These are phyloP conservation scores for Propithecus perrieri DNA, from an alignment of 2,797 vertebrate species.

Conservation along the genomic window DNA sequence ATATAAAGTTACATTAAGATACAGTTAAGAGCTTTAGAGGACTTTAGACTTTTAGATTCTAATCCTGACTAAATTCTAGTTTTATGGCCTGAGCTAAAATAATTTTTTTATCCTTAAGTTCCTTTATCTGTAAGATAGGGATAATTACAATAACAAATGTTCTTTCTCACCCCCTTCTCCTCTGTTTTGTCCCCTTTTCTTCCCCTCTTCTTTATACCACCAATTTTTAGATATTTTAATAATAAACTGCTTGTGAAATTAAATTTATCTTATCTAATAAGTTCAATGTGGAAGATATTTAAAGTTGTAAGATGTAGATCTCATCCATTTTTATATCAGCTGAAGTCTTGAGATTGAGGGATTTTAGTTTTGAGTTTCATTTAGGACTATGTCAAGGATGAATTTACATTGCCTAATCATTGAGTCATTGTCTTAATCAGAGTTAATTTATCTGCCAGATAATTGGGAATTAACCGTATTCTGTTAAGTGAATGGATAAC, in stretches of 20 bases:
- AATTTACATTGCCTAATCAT: background rate
- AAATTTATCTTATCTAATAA: slow-evolving; percentile 34
- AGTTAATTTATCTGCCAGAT: background rate
- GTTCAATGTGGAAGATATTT: background rate
- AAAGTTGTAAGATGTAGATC: background rate
- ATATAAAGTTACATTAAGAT: background rate
- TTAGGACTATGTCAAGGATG: background rate
- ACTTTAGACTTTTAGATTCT: slow-evolving; percentile 9
- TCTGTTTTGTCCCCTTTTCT: background rate
- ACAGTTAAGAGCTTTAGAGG: background rate
- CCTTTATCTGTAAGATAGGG: background rate
- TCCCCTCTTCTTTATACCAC: background rate
- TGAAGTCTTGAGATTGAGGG: slow-evolving; percentile 12
- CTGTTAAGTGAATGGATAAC: background rate
- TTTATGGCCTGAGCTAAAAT: slow-evolving; percentile 36
- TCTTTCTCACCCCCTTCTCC: background rate
- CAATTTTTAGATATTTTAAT: slow-evolving; percentile 4
- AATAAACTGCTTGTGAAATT: background rate
- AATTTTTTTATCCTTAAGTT: background rate
- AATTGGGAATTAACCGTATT: background rate
- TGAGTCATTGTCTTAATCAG: slow-evolving; percentile 54
- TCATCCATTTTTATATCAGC: slow-evolving; percentile 13
- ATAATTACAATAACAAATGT: background rate
- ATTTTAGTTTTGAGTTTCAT: slow-evolving; percentile 13
- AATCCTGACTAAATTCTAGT: slow-evolving; percentile 11